Base-by-base conservation (phyloP, 2,797 vertebrate species). In the Miichthys miiuy region DNA sequence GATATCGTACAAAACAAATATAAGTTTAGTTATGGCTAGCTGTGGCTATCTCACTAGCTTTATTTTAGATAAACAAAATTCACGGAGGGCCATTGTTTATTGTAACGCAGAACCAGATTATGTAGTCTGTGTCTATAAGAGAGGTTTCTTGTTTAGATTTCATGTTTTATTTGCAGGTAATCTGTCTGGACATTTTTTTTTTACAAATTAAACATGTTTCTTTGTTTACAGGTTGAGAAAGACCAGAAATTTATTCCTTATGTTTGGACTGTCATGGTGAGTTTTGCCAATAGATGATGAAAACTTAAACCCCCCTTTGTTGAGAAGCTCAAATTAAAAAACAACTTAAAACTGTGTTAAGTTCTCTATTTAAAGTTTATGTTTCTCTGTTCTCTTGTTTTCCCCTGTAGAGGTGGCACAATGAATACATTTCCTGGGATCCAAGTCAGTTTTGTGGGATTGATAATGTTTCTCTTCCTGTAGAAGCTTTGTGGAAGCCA, bases 401-500 rank as follows among this genome's bases (percentile, higher is more conserved):
- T 44, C 5, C 9, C 4, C 17, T 70, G n/a, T 2, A 94, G 93
- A 71, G 46, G 5, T 94, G 93, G 92, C 20, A 75, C 3, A 93
- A 92, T 23, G 90, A 94, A 6, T 83, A 80, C 55, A 93, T 94
- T 52, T 89, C 81, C 57, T 94, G 94, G 93, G 82, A 94, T 54
- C 87, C 90, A n/a, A 30, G 76, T 17, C 17, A 88, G 11, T 94
- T 91, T 62, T 94, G 92, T 87, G 91, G 85, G 9, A 94, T 91
- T 47, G 18, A 74, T 9, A 83, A 79, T 8, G 1, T 94, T 55
- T 89, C 89, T 61, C 23, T 94, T 86, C 93, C 90, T 11, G 23
- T 10, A 51, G 82, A 90, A 1, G 4, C 72, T 47, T n/a, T 94
- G 58, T 94, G 93, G 94, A 79, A 83, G 11, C 91, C 85, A 11